Base-by-base conservation (phyloP, 2,113 vertebrate genomes). In the Amia ocellicauda region DNA sequence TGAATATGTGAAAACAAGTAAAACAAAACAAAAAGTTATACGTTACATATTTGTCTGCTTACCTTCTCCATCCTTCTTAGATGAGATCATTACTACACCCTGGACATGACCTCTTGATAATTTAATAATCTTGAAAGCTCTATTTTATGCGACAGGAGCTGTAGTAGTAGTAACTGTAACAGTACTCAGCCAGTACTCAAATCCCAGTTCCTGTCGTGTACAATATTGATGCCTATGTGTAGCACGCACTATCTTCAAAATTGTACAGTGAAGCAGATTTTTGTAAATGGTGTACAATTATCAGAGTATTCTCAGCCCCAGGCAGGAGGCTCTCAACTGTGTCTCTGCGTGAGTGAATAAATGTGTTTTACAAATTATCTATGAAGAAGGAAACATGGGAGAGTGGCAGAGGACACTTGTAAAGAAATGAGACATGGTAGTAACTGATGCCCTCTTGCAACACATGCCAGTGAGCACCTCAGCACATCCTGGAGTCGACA, bases 311-410 rank as follows among this genome's bases (percentile, higher is more conserved):
- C 88, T 82, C 89, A 90, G 90, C 89, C 90, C 91, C 88, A 91
- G 90, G 90, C 90, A 91, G 90, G 89, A 92, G 89, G 83, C 89
- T 92, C 91, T 92, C 89, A 92, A 91, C 89, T 91, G 86, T 90
- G 87, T 92, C 90, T 91, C 89, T 89, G 90, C 90, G 86, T 89
- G 89, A 92, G 91, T 89, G 90, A 91, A 91, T 91, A 91, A 92
- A 92, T 92, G 91, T 92, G 90, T 92, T 92, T 86, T 91, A 92
- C 90, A 91, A 91, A 92, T 92, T 91, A 91, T 92, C 89, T 91
- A 89, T 91, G 89, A 92, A 92, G 86, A 90, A 54, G 86, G 89
- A 90, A 92, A 89, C 89, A 91, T 91, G 90, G 89, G 88, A 87
- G 84, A 83, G 87, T 88, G 87, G 86, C 87, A 86, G 81, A 85